These are phyloP conservation scores for Leptinotarsa texana DNA, from an alignment of 1,140 invertebrate genomes.

Conservation along the genomic window DNA sequence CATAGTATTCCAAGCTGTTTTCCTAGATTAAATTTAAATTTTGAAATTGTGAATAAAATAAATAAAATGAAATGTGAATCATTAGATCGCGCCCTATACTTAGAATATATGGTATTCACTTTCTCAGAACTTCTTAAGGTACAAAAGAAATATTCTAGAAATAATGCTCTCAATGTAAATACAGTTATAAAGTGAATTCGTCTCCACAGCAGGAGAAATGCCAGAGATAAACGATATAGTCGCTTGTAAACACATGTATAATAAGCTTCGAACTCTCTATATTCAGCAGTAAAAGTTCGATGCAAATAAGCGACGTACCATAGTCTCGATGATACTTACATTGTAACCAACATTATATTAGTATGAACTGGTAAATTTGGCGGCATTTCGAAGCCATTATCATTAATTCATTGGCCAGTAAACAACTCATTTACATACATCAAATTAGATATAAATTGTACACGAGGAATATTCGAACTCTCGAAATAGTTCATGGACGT, in stretches of 20 bases:
- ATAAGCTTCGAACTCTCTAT: background rate
- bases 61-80: too few species aligned
- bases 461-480: background rate
- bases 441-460: slow-evolving; percentile 10
- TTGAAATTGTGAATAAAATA: too few species aligned
- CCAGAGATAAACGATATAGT: background rate
- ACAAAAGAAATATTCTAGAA: too few species aligned
- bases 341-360: slow-evolving; percentile 14
- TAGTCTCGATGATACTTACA: background rate
- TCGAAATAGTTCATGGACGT: too few species aligned
- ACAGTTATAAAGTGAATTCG: background rate
- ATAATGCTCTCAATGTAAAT: too few species aligned
- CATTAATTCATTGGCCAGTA: slow-evolving; percentile 15
- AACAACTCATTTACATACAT: slow-evolving; percentile 18
- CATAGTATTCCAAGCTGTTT: too few species aligned
- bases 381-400: slow-evolving; percentile 16
- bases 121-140: too few species aligned
- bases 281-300: background rate
- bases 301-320: background rate
- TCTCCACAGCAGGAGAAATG: background rate
- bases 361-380: background rate
- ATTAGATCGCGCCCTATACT: too few species aligned
- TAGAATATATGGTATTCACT: too few species aligned
- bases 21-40: too few species aligned
- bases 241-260: background rate